Percentiles rank a stretch among this genome's conserved stretches.
phyloP scores from a whole-genome alignment of 1,140 invertebrate species.

The Gonioctena quinquepunctata region DNA sequence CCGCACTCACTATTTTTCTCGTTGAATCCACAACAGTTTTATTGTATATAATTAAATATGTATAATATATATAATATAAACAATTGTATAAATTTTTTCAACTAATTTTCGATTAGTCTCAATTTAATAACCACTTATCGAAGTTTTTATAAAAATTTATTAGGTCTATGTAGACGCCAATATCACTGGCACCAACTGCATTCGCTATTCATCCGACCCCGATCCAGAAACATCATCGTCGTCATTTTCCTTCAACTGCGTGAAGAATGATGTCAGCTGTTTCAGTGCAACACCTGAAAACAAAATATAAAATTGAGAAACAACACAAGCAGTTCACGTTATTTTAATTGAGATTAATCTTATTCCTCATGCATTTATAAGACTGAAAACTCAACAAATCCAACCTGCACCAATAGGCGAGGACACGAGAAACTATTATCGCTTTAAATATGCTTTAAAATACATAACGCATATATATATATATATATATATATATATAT shows the following conservation, averaged over 20 bases:
- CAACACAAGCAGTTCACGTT: too few relatives aligned
- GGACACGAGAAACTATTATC: too few relatives aligned
- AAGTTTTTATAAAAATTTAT: neutral
- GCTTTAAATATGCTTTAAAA: too few relatives aligned
- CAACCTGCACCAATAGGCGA: too few relatives aligned
- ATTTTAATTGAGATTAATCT: too few relatives aligned
- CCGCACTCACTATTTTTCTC: neutral
- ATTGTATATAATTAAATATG: neutral
- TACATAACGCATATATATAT: too few relatives aligned
- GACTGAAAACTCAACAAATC: too few relatives aligned
- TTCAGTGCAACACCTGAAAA: constrained; percentile 60
- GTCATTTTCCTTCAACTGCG: constrained; percentile 52
- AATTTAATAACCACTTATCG: neutral
- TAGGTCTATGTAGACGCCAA: neutral
- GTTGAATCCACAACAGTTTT: neutral
- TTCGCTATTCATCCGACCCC: constrained; percentile 31
- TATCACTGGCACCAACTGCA: neutral
- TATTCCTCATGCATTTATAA: too few relatives aligned
- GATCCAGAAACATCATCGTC: constrained; percentile 38
- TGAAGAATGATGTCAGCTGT: constrained; percentile 63
- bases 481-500: too few relatives aligned
- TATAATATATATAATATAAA: constrained; percentile 4
- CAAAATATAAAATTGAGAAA: constrained; percentile 15
- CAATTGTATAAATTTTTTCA: constrained; percentile 6
- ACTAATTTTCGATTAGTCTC: neutral